Evolutionary conservation across 2,888 invertebrate species (phyloP).

Genomic region (Ptilodon capucinus): DNA sequence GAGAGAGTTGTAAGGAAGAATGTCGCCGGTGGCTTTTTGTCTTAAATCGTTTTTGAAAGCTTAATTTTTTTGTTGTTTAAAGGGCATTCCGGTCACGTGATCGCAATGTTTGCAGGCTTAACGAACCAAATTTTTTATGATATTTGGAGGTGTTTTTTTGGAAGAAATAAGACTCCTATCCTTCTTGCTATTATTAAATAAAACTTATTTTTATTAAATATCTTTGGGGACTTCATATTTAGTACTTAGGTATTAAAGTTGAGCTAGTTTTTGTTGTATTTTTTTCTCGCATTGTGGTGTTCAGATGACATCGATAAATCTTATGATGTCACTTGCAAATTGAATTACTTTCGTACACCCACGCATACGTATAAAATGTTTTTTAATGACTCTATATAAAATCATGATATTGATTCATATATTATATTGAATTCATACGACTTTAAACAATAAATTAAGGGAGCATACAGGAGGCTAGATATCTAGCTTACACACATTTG

Average conservation of each 20-base stretch:
- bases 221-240: too few relatives aligned
- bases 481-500: too few relatives aligned
- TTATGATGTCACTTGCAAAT: background rate
- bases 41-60: conserved; percentile 49
- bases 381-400: background rate
- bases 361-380: background rate
- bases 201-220: too few relatives aligned
- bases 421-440: too few relatives aligned
- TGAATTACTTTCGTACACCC: background rate
- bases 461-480: too few relatives aligned
- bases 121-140: background rate
- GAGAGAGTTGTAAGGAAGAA: conserved; percentile 75
- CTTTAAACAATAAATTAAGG: too few relatives aligned
- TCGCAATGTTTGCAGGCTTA: conserved; percentile 14
- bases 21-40: conserved; percentile 65
- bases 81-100: conserved; percentile 28
- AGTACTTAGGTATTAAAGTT: background rate
- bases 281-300: background rate
- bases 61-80: conserved; percentile 36
- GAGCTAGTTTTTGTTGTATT: background rate
- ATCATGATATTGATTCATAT: too few relatives aligned
- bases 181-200: too few relatives aligned
- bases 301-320: background rate
- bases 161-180: background rate
- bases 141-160: background rate